Percentiles rank a stretch among this genome's conserved stretches.
Evolutionary conservation across 2,113 vertebrate species (phyloP).

Genomic region (Plecturocebus donacophilus): DNA sequence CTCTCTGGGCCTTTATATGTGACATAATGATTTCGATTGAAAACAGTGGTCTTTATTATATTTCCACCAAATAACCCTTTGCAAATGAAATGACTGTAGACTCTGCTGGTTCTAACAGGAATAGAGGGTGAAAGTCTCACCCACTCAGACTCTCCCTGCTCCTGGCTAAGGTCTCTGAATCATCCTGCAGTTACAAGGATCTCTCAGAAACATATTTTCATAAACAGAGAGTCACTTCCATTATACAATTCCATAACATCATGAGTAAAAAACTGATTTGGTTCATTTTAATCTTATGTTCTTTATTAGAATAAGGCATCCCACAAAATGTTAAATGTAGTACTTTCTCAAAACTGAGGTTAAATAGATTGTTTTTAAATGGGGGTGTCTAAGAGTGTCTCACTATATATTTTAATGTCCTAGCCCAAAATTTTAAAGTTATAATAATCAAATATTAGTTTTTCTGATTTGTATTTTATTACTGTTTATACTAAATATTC

Average conservation of each 20-base stretch:
- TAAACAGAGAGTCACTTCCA: neutral
- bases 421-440: neutral
- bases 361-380: neutral
- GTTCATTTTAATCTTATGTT: neutral
- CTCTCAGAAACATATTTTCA: neutral
- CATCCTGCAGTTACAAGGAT: neutral
- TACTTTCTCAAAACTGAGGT: neutral
- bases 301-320: neutral
- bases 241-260: neutral
- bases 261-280: neutral
- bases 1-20: neutral
- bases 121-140: neutral
- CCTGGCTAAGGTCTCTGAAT: neutral
- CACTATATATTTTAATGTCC: neutral
- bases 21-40: neutral
- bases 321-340: neutral
- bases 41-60: neutral
- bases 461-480: neutral
- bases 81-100: neutral
- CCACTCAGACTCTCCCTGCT: neutral
- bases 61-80: neutral
- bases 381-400: neutral
- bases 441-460: neutral
- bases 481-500: neutral
- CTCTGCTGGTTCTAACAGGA: neutral